Conservation (phyloP, 2,888 invertebrate species). For the Drosophila nigricruria region DNA sequence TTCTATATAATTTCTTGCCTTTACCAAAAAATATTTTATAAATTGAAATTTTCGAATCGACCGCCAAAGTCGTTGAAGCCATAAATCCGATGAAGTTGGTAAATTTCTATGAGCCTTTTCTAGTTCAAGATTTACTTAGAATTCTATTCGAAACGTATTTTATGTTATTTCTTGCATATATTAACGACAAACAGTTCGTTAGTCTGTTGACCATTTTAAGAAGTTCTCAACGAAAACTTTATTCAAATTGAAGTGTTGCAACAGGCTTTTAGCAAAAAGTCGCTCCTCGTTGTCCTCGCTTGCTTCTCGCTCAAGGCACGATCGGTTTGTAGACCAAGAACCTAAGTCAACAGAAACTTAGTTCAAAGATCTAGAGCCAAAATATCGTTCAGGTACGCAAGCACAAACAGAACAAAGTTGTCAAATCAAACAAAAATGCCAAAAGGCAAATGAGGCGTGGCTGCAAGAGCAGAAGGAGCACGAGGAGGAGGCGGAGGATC, state of each 20-base stretch:
- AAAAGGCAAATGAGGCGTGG: constrained; percentile 33
- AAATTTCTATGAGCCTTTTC: not conserved
- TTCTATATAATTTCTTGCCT: too few species aligned
- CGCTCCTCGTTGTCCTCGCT: not conserved
- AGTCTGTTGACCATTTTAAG: constrained; percentile 27
- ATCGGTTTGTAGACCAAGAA: not conserved
- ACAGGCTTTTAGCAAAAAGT: not conserved
- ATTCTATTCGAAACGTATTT: not conserved
- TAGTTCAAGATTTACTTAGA: not conserved
- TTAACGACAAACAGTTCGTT: constrained; percentile 37
- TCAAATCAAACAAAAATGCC: constrained; percentile 69
- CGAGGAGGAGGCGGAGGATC: constrained; percentile 4
- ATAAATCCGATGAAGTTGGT: too few species aligned
- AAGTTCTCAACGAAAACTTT: constrained; percentile 31
- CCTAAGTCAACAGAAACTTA: constrained; percentile 67
- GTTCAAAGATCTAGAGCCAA: constrained; percentile 51
- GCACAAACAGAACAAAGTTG: constrained; percentile 66
- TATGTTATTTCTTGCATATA: not conserved
- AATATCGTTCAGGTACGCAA: not conserved
- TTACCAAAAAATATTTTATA: too few species aligned
- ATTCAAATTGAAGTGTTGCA: constrained; percentile 42
- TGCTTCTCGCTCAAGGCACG: not conserved
- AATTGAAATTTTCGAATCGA: too few species aligned
- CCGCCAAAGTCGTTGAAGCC: too few species aligned
- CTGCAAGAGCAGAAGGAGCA: constrained; percentile 8